A percentile compares a stretch with the other conserved stretches of the same genome.
Evolutionary conservation across 2,113 vertebrate species (phyloP).

Genomic region (Brachypteracias leptosomus): DNA sequence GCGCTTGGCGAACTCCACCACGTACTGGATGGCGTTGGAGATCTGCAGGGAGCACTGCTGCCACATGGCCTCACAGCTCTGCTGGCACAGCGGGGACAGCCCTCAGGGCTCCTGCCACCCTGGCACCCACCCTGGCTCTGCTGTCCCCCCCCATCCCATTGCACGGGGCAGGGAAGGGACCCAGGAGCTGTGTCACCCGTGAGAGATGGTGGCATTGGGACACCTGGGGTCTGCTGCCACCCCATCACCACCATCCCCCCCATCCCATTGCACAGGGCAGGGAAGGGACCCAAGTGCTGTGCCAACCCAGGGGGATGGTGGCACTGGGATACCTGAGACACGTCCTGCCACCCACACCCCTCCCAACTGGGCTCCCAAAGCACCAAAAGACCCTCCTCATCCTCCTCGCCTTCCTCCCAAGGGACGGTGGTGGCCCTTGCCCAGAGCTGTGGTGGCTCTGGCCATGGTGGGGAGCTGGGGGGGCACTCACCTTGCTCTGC

Average conservation of each 20-base stretch:
- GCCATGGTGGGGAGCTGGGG: accelerated
- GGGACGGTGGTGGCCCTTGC: not conserved
- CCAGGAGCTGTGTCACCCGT: too few relatives aligned
- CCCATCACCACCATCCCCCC: not conserved
- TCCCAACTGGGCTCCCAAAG: not conserved
- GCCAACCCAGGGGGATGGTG: accelerated
- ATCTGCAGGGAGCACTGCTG: conserved; percentile 87
- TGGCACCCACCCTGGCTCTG: too few relatives aligned
- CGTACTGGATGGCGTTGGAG: conserved; percentile 91
- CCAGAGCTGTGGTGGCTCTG: not conserved
- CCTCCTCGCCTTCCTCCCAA: not conserved
- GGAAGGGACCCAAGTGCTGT: not conserved
- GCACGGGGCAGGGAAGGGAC: too few relatives aligned
- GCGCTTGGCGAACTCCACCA: conserved; percentile 92
- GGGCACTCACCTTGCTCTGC: conserved; percentile 81
- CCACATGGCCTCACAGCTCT: conserved; percentile 90
- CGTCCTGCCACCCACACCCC: accelerated
- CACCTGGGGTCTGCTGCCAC: not conserved
- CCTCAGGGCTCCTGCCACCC: not conserved
- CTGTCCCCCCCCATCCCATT: too few relatives aligned
- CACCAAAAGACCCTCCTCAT: not conserved
- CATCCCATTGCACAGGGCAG: not conserved
- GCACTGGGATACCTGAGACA: not conserved
- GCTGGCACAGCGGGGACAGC: not conserved
- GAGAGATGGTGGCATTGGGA: too few relatives aligned